Conservation (phyloP, 2,888 invertebrate species). For the Drosophila nr. medialis region DNA sequence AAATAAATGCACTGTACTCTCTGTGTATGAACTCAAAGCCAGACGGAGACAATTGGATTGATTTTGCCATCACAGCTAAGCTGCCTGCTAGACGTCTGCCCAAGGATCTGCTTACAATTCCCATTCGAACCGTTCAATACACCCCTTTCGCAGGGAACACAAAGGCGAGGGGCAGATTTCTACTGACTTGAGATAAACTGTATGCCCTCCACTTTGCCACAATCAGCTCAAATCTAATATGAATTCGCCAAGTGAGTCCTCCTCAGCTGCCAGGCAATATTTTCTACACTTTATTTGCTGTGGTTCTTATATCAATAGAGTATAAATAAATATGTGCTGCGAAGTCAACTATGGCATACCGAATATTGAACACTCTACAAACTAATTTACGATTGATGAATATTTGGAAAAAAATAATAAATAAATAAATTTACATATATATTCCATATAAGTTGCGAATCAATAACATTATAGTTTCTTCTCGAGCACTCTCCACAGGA, state of each 20-base stretch:
- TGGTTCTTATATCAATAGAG: constrained; percentile 26
- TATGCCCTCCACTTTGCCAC: constrained; percentile 23
- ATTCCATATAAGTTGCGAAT: background rate
- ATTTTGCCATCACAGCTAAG: constrained; percentile 34
- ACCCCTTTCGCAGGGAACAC: constrained; percentile 2
- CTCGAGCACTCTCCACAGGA: background rate
- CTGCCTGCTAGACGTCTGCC: constrained; percentile 28
- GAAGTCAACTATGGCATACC: rapidly evolving
- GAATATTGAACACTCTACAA: background rate
- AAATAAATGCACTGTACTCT: constrained; percentile 22
- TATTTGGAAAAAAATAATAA: too few relatives aligned
- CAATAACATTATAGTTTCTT: background rate
- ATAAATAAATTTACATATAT: too few relatives aligned
- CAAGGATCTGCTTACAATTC: background rate
- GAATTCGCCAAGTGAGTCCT: constrained; percentile 39
- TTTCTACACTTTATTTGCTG: constrained; percentile 35
- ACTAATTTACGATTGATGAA: too few relatives aligned
- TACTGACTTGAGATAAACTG: constrained; percentile 38
- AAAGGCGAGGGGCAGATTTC: constrained; percentile 7
- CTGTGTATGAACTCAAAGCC: constrained; percentile 20
- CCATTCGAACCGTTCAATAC: background rate
- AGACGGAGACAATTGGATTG: constrained; percentile 60
- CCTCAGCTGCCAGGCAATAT: background rate
- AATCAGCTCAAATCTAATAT: constrained; percentile 63
- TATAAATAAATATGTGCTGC: constrained; percentile 49